Base-by-base conservation (phyloP, 2,113 vertebrate genomes). In the Trichomycterus rosablanca region DNA sequence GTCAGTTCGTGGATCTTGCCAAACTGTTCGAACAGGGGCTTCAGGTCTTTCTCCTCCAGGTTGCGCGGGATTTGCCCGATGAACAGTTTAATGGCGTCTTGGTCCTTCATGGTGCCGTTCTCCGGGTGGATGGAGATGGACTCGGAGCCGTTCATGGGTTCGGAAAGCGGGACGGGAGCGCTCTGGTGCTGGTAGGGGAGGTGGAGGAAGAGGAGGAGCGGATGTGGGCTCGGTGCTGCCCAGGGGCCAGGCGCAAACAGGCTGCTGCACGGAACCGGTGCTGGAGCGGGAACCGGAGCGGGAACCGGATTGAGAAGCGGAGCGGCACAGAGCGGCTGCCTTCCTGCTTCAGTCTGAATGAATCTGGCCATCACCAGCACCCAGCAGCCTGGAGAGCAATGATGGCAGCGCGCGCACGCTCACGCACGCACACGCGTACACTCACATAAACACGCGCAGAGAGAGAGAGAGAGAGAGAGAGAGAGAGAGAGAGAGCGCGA, bases 51-150 rank as follows among this genome's bases (percentile, higher is more conserved):
- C 79, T 97, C 94, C 76, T 97, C 92, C 82, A 97, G 89, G 89
- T 97, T 92, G 74, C 94, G 92, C 72, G 94, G 94, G 80, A 97
- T 97, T 89, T 97, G 94, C 81, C 94, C 94, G 83, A 97, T 92
- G 84, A 97, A 97, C 68, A 97, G 92, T 88, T 97, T 97, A 84
- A 97, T 97, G 83, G 94, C 94, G 83, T 97, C 94, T 85, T 94
- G 91, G 87, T 97, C 93, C 88, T 96, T 97, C 91, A 93, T 93
- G 85, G 81, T 85, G 85, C 86, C 84, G 86, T 84, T 90, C 85
- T 92, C 92, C 86, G 87, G 85, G 86, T 89, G 92, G 78, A 89
- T 89, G 78, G 88, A 87, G 82, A 89, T 88, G 83, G 90, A 86
- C 88, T 93, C 91, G 84, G 92, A 89, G 79, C 87, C 89, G 93